Evolutionary conservation across 1,140 invertebrate species (phyloP).

Genomic region (Adoxophyes honmai): DNA sequence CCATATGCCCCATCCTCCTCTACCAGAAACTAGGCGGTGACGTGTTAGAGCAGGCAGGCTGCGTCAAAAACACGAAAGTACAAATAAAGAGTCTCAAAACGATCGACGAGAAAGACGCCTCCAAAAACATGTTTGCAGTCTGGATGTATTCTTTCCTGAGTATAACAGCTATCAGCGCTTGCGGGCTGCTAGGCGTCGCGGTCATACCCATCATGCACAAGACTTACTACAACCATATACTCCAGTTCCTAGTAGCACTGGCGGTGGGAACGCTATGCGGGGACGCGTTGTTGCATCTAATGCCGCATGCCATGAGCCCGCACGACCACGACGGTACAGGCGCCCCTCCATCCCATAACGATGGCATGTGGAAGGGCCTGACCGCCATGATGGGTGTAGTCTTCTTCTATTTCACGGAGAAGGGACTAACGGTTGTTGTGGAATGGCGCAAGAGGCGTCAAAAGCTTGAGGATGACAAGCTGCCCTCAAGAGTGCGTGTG

Average conservation of each 20-base stretch:
- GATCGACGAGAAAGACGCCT: constrained; percentile 37
- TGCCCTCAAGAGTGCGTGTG: constrained; percentile 81
- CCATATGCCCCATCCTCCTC: constrained; percentile 81
- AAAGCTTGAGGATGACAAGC: constrained; percentile 78
- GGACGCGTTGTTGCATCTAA: constrained; percentile 93
- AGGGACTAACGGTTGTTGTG: constrained; percentile 86
- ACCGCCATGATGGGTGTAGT: constrained; percentile 89
- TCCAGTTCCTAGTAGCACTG: constrained; percentile 94
- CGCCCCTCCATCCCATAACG: constrained; percentile 75
- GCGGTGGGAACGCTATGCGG: constrained; percentile 94
- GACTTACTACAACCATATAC: constrained; percentile 91
- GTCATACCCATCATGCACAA: constrained; percentile 95
- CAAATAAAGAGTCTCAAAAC: constrained; percentile 9
- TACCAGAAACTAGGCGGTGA: constrained; percentile 80
- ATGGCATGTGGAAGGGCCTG: constrained; percentile 90
- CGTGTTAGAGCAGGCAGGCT: constrained; percentile 75
- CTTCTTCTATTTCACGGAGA: constrained; percentile 92
- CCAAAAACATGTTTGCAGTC: constrained; percentile 74
- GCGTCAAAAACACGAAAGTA: constrained; percentile 67
- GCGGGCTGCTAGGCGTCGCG: constrained; percentile 88
- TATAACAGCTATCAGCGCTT: constrained; percentile 89
- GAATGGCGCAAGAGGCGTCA: constrained; percentile 85
- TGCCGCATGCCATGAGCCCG: constrained; percentile 89
- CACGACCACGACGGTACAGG: constrained; percentile 62
- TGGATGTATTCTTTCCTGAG: constrained; percentile 90